Percentiles rank a stretch among this genome's conserved stretches.
Conservation (phyloP, 2,113 vertebrate genomes). For the Crotalus tigris region DNA sequence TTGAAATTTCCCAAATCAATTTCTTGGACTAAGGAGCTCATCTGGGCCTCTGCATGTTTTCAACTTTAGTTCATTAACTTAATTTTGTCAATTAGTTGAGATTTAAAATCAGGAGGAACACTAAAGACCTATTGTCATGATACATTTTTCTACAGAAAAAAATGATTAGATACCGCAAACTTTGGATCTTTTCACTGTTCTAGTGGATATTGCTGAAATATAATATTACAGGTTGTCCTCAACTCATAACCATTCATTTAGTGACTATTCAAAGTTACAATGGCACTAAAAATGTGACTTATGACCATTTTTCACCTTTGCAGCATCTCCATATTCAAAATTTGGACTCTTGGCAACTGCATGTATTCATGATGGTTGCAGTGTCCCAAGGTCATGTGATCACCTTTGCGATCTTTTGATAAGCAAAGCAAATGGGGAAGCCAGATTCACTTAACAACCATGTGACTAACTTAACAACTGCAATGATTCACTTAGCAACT, state of each 20-base stretch:
- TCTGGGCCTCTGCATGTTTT: neutral
- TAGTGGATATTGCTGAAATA: neutral
- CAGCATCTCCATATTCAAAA: too few relatives aligned
- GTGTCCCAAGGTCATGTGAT: too few relatives aligned
- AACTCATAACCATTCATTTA: too few relatives aligned
- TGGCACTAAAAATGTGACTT: too few relatives aligned
- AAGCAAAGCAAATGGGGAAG: neutral
- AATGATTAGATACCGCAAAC: neutral
- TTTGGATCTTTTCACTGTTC: neutral
- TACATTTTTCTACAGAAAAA: neutral
- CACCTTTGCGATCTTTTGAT: too few relatives aligned
- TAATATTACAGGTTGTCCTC: neutral
- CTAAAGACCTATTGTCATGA: neutral
- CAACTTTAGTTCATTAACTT: conserved; percentile 11
- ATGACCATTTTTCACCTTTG: too few relatives aligned
- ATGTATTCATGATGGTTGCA: too few relatives aligned
- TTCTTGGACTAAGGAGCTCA: conserved; percentile 8
- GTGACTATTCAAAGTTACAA: too few relatives aligned
- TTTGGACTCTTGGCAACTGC: too few relatives aligned
- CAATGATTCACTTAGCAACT: neutral
- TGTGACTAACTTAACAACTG: neutral
- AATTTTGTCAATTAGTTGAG: conserved; percentile 15
- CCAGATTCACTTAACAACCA: neutral
- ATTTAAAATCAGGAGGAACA: neutral
- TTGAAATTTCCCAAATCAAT: conserved; percentile 7